Conservation (phyloP, 1,140 invertebrate genomes). For the Latrodectus geometricus region DNA sequence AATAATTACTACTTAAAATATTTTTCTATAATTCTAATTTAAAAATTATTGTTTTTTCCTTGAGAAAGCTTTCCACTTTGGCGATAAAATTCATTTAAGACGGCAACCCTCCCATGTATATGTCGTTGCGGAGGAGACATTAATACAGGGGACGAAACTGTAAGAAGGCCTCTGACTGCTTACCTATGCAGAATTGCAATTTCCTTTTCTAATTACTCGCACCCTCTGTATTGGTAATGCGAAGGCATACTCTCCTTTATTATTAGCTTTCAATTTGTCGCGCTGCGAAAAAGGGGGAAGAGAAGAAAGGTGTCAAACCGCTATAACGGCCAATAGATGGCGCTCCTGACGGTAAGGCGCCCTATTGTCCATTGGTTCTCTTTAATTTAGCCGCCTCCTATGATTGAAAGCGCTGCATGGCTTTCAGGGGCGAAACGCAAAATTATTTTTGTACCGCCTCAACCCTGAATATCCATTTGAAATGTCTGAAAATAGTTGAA, state of each 20-base stretch:
- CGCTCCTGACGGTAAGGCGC: conserved; percentile 17
- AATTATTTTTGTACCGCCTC: not conserved
- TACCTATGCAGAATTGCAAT: conserved; percentile 62
- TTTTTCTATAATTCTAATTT: not conserved
- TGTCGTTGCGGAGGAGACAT: conserved; percentile 31
- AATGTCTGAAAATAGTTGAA: too few relatives aligned
- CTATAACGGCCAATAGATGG: conserved; percentile 42
- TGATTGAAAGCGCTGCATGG: conserved; percentile 37
- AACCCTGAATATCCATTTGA: too few relatives aligned
- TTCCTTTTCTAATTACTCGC: conserved; percentile 61
- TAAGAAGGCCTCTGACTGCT: conserved; percentile 38
- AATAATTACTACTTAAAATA: not conserved
- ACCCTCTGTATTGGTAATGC: conserved; percentile 53
- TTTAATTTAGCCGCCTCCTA: conserved; percentile 54
- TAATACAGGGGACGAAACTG: conserved; percentile 31
- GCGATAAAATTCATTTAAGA: not conserved
- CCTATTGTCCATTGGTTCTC: conserved; percentile 41
- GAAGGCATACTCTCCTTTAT: conserved; percentile 49
- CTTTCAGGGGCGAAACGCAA: not conserved
- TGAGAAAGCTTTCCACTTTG: not conserved
- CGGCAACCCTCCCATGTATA: conserved; percentile 24
- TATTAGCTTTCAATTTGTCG: conserved; percentile 62
- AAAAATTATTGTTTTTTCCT: not conserved
- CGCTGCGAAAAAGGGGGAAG: conserved; percentile 17
- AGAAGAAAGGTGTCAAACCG: conserved; percentile 22